Percentiles rank a stretch among this genome's conserved stretches.
phyloP scores from a whole-genome alignment of 2,113 vertebrate genomes.

The Thamnophis sirtalis region DNA sequence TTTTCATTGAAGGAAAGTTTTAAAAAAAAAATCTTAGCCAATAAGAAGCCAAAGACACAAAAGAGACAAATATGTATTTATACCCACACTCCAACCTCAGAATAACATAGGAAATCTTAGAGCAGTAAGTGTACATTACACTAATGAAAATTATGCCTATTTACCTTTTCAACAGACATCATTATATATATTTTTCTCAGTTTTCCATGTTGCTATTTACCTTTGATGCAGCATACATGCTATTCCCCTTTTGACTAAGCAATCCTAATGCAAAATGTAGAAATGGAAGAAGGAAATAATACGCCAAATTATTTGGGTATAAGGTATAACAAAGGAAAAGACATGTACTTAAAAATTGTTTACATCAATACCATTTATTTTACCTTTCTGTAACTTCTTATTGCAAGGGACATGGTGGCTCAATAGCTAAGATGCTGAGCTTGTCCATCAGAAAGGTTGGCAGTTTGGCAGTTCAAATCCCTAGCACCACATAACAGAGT shows the following conservation, averaged over 20 bases:
- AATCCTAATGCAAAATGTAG: not conserved
- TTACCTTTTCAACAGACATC: not conserved
- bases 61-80: not conserved
- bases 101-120: not conserved
- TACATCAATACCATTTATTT: not conserved
- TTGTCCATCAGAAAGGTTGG: too few species aligned
- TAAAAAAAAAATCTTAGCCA: not conserved
- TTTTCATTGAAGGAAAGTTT: not conserved
- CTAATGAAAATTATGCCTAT: constrained; percentile 5
- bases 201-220: not conserved
- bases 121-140: not conserved
- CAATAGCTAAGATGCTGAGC: too few species aligned
- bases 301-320: not conserved
- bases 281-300: not conserved
- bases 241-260: not conserved
- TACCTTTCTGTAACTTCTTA: not conserved
- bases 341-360: not conserved
- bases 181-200: not conserved
- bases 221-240: not conserved
- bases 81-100: not conserved
- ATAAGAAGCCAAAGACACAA: not conserved
- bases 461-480: too few species aligned
- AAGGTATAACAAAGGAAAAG: not conserved
- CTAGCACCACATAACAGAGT: too few species aligned
- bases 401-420: not conserved